Percentiles rank a stretch among this genome's conserved stretches.
phyloP scores from a whole-genome alignment of 2,888 invertebrate species.

The Mantis religiosa region DNA sequence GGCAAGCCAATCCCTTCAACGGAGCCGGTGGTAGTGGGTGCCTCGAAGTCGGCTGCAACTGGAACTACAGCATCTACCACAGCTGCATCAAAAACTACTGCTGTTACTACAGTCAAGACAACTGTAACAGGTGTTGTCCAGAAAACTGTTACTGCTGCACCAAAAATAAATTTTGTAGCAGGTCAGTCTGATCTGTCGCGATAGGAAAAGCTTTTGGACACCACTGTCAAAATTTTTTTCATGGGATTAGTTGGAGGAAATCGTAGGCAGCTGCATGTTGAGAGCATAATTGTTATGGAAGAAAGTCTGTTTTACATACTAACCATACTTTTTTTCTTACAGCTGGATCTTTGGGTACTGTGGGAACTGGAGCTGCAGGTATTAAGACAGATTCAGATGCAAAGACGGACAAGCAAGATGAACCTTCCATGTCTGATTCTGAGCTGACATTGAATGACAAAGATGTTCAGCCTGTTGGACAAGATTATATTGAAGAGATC shows the following conservation, averaged over 20 bases:
- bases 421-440: slow-evolving; percentile 42
- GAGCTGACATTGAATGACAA: slow-evolving; percentile 52
- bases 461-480: slow-evolving; percentile 88
- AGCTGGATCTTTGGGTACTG: slow-evolving; percentile 67
- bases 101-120: slow-evolving; percentile 33
- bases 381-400: slow-evolving; percentile 44
- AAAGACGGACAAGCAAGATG: slow-evolving; percentile 45
- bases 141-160: slow-evolving; percentile 57
- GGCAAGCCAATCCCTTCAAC: slow-evolving; percentile 96
- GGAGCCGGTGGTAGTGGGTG: slow-evolving; percentile 79
- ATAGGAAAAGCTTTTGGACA: not conserved
- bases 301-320: not conserved
- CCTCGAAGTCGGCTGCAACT: slow-evolving; percentile 31
- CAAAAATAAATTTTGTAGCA: slow-evolving; percentile 82
- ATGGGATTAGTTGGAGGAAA: not conserved
- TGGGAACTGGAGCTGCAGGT: slow-evolving; percentile 37
- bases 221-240: not conserved
- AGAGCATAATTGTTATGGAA: not conserved
- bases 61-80: slow-evolving; percentile 30
- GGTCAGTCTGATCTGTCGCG: slow-evolving; percentile 38
- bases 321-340: slow-evolving; percentile 17
- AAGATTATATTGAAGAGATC: slow-evolving; percentile 96
- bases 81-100: slow-evolving; percentile 40
- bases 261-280: not conserved
- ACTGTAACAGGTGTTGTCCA: slow-evolving; percentile 40